A percentile compares a stretch with the other conserved stretches of the same genome.
Evolutionary conservation across 2,888 invertebrate genomes (phyloP).

Genomic region (Rambutsinella grinnellia): DNA sequence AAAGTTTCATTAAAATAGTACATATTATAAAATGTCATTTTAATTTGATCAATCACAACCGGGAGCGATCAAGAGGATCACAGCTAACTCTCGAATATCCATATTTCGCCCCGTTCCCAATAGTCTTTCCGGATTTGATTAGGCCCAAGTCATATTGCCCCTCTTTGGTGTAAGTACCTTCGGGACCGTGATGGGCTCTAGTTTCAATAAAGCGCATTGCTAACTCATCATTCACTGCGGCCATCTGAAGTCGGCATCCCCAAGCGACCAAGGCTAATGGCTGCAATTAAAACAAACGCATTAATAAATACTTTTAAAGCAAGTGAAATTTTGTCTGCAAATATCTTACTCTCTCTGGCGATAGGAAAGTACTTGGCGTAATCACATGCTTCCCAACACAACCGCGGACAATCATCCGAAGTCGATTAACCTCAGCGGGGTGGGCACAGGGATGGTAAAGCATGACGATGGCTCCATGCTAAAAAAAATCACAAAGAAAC

Average conservation of each 20-base stretch:
- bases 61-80: slow-evolving; percentile 30
- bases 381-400: slow-evolving; percentile 84
- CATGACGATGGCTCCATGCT: slow-evolving; percentile 86
- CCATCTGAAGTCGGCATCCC: slow-evolving; percentile 81
- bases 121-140: slow-evolving; percentile 62
- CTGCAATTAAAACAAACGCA: slow-evolving; percentile 70
- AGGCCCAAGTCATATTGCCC: slow-evolving; percentile 74
- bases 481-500: too few species aligned
- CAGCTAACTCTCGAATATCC: slow-evolving; percentile 55
- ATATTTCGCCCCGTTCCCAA: slow-evolving; percentile 52
- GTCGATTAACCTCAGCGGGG: slow-evolving; percentile 74
- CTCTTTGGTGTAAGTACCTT: slow-evolving; percentile 71
- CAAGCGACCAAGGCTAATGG: slow-evolving; percentile 82
- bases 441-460: slow-evolving; percentile 90
- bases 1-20: background rate
- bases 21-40: background rate
- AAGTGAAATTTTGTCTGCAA: background rate
- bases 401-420: slow-evolving; percentile 75
- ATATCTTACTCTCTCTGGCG: slow-evolving; percentile 73
- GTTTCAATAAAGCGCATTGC: slow-evolving; percentile 76
- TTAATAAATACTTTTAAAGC: background rate
- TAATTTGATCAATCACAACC: too few species aligned
- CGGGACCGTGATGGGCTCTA: slow-evolving; percentile 75
- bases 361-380: slow-evolving; percentile 76
- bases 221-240: slow-evolving; percentile 74